Percentiles rank a stretch among this genome's conserved stretches.
These are phyloP conservation scores for Muraenolepis orangiensis DNA, from an alignment of 2,797 vertebrate genomes.

Conservation along the genomic window DNA sequence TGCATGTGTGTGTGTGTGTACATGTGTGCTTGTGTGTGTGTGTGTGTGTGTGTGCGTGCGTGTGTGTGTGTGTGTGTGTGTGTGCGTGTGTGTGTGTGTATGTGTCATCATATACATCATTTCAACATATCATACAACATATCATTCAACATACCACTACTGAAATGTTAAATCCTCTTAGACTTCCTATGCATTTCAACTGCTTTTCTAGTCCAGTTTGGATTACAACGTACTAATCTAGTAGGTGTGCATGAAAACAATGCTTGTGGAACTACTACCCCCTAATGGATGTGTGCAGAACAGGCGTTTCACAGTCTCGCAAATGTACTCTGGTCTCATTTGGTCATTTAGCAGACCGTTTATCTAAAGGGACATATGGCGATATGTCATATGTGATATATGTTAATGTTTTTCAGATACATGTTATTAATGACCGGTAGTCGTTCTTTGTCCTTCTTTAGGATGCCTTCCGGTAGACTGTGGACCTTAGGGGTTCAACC, in stretches of 20 bases:
- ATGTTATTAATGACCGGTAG: neutral
- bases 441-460: neutral
- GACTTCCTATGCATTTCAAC: neutral
- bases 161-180: neutral
- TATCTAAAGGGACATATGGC: neutral
- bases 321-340: neutral
- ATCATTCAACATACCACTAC: too few species aligned
- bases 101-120: neutral
- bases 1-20: neutral
- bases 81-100: too few species aligned
- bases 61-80: too few species aligned
- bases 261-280: slow-evolving; percentile 40
- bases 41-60: too few species aligned
- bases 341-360: neutral
- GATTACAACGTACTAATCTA: neutral
- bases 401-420: too few species aligned
- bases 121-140: too few species aligned
- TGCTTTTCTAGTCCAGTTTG: neutral
- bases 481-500: neutral
- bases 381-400: neutral
- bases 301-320: neutral
- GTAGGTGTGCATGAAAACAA: neutral
- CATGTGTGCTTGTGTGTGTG: too few species aligned
- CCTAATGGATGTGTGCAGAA: slow-evolving; percentile 40
- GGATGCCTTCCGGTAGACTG: neutral